These are phyloP conservation scores for Teleogryllus occipitalis DNA, from an alignment of 1,140 invertebrate genomes.

Conservation along the genomic window DNA sequence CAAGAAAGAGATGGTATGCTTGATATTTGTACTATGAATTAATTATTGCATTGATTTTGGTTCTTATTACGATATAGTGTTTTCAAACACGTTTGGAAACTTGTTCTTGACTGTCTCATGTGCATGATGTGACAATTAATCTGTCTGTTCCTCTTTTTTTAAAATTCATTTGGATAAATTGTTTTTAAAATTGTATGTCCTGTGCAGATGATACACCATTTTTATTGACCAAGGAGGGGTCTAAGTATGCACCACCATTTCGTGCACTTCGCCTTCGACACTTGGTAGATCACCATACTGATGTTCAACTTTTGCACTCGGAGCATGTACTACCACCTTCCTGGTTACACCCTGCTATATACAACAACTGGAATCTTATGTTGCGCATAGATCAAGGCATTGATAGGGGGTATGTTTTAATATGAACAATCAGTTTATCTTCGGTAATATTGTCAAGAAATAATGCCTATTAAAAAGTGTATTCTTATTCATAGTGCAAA, in stretches of 20 bases:
- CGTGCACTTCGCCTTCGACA: constrained; percentile 57
- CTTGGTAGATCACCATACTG: constrained; percentile 60
- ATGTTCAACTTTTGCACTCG: constrained; percentile 55
- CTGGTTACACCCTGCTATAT: constrained; percentile 56
- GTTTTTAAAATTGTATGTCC: not conserved
- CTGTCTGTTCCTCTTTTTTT: not conserved
- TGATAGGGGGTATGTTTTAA: constrained; percentile 51
- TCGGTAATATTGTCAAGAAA: not conserved
- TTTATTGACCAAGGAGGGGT: constrained; percentile 49
- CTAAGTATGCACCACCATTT: constrained; percentile 50
- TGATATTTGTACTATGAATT: not conserved
- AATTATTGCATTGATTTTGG: not conserved
- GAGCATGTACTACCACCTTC: constrained; percentile 62
- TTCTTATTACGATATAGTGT: not conserved
- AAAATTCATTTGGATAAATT: not conserved
- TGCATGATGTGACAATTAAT: not conserved
- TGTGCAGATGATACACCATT: constrained; percentile 44
- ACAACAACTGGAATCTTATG: constrained; percentile 61
- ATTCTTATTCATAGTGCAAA: constrained; percentile 29
- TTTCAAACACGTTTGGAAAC: not conserved
- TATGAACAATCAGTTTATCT: not conserved
- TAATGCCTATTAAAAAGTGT: not conserved
- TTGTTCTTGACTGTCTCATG: too few relatives aligned
- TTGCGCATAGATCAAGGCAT: constrained; percentile 58
- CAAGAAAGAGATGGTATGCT: constrained; percentile 34